Percentiles rank a stretch among this genome's conserved stretches.
Conservation (phyloP, 2,113 vertebrate genomes). For the Syngnathus scovelli region DNA sequence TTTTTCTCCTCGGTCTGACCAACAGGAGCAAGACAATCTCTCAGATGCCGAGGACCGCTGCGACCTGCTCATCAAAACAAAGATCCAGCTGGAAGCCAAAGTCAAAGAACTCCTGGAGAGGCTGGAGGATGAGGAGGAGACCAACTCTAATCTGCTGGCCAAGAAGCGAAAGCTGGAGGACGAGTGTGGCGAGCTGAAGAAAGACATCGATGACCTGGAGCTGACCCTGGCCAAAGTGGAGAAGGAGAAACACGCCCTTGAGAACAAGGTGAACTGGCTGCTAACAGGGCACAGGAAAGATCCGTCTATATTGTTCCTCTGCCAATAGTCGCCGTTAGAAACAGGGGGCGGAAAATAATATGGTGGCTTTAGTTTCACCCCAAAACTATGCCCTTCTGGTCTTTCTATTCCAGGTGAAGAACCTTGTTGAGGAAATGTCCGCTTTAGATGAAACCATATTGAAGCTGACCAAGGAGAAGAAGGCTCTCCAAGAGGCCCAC, state of each 20-base stretch:
- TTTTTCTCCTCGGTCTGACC: neutral
- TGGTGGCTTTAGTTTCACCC: too few species aligned
- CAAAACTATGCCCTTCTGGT: neutral
- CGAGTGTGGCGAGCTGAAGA: slow-evolving; percentile 87
- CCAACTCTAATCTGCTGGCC: slow-evolving; percentile 76
- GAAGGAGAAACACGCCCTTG: slow-evolving; percentile 91
- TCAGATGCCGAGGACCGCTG: slow-evolving; percentile 89
- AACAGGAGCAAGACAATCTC: slow-evolving; percentile 90
- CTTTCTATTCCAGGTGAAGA: slow-evolving; percentile 79
- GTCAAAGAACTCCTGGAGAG: slow-evolving; percentile 83
- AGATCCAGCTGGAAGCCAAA: slow-evolving; percentile 89
- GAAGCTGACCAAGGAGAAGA: slow-evolving; percentile 88
- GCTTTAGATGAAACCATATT: slow-evolving; percentile 82
- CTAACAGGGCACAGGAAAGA: neutral
- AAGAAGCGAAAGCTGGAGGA: slow-evolving; percentile 90
- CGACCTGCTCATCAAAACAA: slow-evolving; percentile 89
- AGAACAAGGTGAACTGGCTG: slow-evolving; percentile 81
- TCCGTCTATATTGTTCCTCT: neutral
- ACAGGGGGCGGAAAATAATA: neutral
- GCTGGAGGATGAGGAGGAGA: slow-evolving; percentile 90
- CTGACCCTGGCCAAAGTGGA: slow-evolving; percentile 89
- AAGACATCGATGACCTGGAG: slow-evolving; percentile 91
- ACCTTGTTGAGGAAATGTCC: slow-evolving; percentile 90
- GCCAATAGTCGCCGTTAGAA: too few species aligned
- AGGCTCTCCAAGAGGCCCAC: slow-evolving; percentile 85